phyloP scores from a whole-genome alignment of 2,888 invertebrate genomes.

The Heteromyza rotundicornis region DNA sequence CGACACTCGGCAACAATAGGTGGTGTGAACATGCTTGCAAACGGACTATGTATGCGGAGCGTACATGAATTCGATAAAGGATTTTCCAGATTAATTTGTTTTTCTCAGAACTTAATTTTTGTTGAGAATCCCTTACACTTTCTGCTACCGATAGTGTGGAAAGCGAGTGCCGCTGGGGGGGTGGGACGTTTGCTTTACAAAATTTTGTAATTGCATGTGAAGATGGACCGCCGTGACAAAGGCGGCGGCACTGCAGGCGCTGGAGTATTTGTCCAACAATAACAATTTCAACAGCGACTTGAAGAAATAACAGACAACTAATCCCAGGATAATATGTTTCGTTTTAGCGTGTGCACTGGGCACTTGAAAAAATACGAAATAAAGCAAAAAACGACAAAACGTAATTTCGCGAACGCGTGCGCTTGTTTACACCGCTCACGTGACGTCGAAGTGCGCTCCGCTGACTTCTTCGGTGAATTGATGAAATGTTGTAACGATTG shows the following conservation, averaged over 20 bases:
- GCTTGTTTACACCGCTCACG: slow-evolving; percentile 34
- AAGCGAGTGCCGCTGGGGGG: too few species aligned
- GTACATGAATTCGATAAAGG: too few species aligned
- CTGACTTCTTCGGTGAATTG: slow-evolving; percentile 33
- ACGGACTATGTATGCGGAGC: too few species aligned
- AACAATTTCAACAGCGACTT: slow-evolving; percentile 5
- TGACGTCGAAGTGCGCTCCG: slow-evolving; percentile 27
- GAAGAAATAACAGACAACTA: slow-evolving; percentile 33
- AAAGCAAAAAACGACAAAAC: slow-evolving; percentile 11
- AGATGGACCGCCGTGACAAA: too few species aligned
- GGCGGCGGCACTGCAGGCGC: slow-evolving; percentile 13
- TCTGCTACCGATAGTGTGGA: too few species aligned
- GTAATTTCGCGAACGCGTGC: slow-evolving; percentile 30
- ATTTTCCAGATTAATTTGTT: too few species aligned
- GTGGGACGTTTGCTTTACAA: slow-evolving; percentile 11
- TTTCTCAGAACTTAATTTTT: too few species aligned
- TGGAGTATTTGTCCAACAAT: slow-evolving; percentile 13
- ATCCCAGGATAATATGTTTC: slow-evolving; percentile 38
- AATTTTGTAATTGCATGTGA: slow-evolving; percentile 29
- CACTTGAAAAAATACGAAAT: slow-evolving; percentile 27
- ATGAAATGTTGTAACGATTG: slow-evolving; percentile 24
- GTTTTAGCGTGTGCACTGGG: slow-evolving; percentile 11
- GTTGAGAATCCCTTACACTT: too few species aligned
- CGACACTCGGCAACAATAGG: too few species aligned
- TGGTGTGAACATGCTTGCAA: background rate